Evolutionary conservation across 2,888 invertebrate species (phyloP).

Genomic region (Pyrocoelia pectoralis): DNA sequence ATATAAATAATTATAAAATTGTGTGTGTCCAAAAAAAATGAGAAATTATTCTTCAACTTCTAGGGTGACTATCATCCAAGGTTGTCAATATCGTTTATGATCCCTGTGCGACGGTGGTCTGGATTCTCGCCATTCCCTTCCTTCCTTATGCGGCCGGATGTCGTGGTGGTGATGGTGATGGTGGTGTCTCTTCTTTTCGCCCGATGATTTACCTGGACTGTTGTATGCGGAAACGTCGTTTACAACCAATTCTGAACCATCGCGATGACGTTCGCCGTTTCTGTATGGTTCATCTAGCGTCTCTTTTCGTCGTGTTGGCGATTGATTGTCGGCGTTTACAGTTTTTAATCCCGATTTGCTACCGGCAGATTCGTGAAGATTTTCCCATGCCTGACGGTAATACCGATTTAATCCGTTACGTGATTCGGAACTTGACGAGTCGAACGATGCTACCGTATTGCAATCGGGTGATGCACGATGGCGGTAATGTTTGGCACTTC

Average conservation of each 20-base stretch:
- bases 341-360: constrained; percentile 47
- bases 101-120: constrained; percentile 64
- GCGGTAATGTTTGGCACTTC: constrained; percentile 86
- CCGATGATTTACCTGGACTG: constrained; percentile 57
- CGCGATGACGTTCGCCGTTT: constrained; percentile 59
- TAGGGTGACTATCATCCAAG: constrained; percentile 56
- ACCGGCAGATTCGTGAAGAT: constrained; percentile 83
- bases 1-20: constrained; percentile 15
- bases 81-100: constrained; percentile 63
- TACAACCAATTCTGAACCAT: constrained; percentile 80
- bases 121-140: constrained; percentile 64
- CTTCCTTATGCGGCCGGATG: constrained; percentile 64
- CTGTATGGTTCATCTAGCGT: constrained; percentile 73
- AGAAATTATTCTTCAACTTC: constrained; percentile 51
- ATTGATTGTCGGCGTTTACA: constrained; percentile 59
- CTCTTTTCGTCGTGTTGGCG: constrained; percentile 72
- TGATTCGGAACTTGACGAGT: constrained; percentile 87
- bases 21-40: constrained; percentile 13
- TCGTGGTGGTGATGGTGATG: constrained; percentile 81
- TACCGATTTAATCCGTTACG: constrained; percentile 83
- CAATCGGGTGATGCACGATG: constrained; percentile 90
- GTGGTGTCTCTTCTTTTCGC: constrained; percentile 72
- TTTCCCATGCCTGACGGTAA: constrained; percentile 93
- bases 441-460: constrained; percentile 90
- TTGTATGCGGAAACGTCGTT: constrained; percentile 65